Conservation (phyloP, 2,113 vertebrate genomes). For the Labrus mixtus region DNA sequence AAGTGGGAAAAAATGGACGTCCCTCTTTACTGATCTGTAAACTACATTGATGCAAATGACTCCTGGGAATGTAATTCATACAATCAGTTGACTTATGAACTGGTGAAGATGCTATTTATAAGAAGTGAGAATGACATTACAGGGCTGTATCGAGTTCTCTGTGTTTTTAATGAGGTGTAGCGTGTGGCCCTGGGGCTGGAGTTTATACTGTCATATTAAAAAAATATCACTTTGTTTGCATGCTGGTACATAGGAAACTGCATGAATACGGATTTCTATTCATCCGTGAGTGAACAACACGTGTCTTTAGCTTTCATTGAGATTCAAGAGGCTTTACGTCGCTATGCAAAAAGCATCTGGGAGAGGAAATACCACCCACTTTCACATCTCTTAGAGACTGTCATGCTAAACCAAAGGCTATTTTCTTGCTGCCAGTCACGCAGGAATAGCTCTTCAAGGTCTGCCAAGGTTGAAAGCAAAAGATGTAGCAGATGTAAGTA, state of each 20-base stretch:
- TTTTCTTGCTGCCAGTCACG: conserved; percentile 70
- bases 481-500: conserved; percentile 42
- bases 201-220: not conserved
- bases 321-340: conserved; percentile 33
- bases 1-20: conserved; percentile 5
- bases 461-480: conserved; percentile 66
- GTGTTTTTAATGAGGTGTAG: conserved; percentile 1
- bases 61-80: conserved; percentile 50
- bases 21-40: conserved; percentile 48
- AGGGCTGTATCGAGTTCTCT: conserved; percentile 10
- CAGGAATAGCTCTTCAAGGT: conserved; percentile 60
- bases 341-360: not conserved
- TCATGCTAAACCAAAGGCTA: conserved; percentile 56
- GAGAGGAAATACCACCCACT: conserved; percentile 45
- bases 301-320: conserved; percentile 12
- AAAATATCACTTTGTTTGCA: conserved; percentile 10
- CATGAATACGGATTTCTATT: conserved; percentile 6
- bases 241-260: not conserved
- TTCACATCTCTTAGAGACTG: conserved; percentile 46
- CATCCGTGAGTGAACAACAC: conserved; percentile 29
- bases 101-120: conserved; percentile 46
- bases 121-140: conserved; percentile 35
- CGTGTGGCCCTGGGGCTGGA: not conserved
- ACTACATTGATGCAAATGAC: conserved; percentile 59
- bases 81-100: conserved; percentile 56